Evolutionary conservation across 1,140 invertebrate genomes (phyloP).

Genomic region (Temnothorax longispinosus): DNA sequence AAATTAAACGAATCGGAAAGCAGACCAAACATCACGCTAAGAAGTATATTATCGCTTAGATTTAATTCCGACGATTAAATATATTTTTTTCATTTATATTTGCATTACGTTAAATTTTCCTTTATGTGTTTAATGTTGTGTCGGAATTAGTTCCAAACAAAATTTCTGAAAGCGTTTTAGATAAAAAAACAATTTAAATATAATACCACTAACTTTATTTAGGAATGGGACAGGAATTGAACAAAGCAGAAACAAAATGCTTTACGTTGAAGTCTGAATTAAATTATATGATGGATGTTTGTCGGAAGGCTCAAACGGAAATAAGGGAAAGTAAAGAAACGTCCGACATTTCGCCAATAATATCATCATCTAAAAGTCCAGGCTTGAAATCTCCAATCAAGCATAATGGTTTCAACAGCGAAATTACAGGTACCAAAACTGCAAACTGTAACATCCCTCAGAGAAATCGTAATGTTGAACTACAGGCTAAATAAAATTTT

Average conservation of each 20-base stretch:
- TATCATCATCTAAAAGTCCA: not conserved
- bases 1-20: slow-evolving; percentile 39
- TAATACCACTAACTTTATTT: slow-evolving; percentile 16
- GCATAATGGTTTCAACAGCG: not conserved
- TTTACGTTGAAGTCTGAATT: slow-evolving; percentile 81
- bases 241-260: slow-evolving; percentile 81
- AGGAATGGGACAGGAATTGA: slow-evolving; percentile 82
- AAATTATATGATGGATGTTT: slow-evolving; percentile 82
- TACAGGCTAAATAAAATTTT: slow-evolving; percentile 3
- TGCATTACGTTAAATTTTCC: slow-evolving; percentile 9
- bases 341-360: not conserved
- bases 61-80: not conserved
- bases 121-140: not conserved
- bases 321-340: slow-evolving; percentile 12
- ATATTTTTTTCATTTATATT: slow-evolving; percentile 12
- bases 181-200: not conserved
- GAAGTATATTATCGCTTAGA: slow-evolving; percentile 35
- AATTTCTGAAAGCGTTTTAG: not conserved
- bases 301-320: slow-evolving; percentile 61
- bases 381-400: not conserved
- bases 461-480: not conserved
- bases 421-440: not conserved
- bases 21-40: slow-evolving; percentile 19
- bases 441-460: not conserved
- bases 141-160: not conserved